Evolutionary conservation across 2,888 invertebrate species (phyloP).

Genomic region (Sarcophaga rosellei): DNA sequence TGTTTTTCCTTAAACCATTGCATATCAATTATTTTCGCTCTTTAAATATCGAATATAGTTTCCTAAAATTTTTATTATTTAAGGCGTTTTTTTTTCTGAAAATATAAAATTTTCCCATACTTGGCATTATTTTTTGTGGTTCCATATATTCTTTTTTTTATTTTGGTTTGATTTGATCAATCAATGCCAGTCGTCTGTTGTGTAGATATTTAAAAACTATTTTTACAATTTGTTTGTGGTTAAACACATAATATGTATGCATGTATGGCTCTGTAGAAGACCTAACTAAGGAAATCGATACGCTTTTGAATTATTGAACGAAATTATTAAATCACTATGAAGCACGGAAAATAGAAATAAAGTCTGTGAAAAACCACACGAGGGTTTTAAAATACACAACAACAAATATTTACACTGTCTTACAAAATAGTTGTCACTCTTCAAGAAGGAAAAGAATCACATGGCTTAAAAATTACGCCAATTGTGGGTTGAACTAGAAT

Average conservation of each 20-base stretch:
- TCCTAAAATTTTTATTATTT: not conserved
- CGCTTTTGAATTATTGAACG: not conserved
- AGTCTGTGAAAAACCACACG: too few relatives aligned
- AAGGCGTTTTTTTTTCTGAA: not conserved
- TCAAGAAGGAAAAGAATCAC: too few relatives aligned
- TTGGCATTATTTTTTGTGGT: not conserved
- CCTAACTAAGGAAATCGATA: not conserved
- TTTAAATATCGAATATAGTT: too few relatives aligned
- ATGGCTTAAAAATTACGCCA: too few relatives aligned
- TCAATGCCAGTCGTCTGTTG: constrained; percentile 28
- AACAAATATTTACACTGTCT: too few relatives aligned
- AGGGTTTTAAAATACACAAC: too few relatives aligned
- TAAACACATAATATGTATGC: not conserved
- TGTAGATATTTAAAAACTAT: not conserved
- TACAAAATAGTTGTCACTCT: too few relatives aligned
- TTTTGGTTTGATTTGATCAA: not conserved
- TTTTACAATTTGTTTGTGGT: not conserved
- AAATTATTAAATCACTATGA: too few relatives aligned
- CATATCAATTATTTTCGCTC: not conserved
- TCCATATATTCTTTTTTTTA: not conserved
- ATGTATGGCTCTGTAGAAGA: not conserved
- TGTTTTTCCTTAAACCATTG: not conserved
- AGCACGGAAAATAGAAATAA: too few relatives aligned
- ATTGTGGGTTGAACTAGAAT: too few relatives aligned
- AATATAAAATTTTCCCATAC: not conserved